Conservation (phyloP, 2,888 invertebrate species). For the Lochmaea capreae region DNA sequence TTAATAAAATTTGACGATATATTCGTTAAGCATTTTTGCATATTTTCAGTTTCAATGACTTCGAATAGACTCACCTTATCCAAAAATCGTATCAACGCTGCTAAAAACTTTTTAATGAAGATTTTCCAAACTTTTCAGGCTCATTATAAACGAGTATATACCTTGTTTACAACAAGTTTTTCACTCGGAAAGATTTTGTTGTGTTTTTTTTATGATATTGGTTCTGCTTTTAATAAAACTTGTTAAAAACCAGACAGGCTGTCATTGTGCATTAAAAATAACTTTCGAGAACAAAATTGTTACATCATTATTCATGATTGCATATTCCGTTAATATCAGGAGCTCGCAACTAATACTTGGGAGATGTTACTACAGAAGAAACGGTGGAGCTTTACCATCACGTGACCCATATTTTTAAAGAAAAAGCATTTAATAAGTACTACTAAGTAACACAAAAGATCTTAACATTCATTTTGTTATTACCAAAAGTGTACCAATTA, state of each 20-base stretch:
- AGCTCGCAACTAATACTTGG: too few species aligned
- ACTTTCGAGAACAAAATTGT: too few species aligned
- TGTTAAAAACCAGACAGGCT: background rate
- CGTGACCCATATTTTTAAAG: too few species aligned
- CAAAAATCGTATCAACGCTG: too few species aligned
- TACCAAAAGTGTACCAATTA: background rate
- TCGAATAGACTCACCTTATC: background rate
- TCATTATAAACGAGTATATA: conserved; percentile 2
- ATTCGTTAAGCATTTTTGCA: too few species aligned
- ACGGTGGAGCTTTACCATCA: too few species aligned
- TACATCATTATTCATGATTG: too few species aligned
- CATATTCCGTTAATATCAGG: too few species aligned
- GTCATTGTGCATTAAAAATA: too few species aligned
- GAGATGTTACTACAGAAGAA: too few species aligned
- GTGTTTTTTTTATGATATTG: background rate
- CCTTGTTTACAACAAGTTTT: background rate
- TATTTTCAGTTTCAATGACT: background rate
- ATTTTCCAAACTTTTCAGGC: conserved; percentile 12
- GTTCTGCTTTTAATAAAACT: background rate
- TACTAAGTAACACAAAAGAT: background rate
- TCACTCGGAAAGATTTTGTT: background rate
- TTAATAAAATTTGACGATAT: too few species aligned
- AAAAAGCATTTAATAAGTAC: background rate
- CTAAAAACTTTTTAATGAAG: conserved; percentile 15
- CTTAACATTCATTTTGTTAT: background rate